Evolutionary conservation across 2,113 vertebrate species (phyloP).

Genomic region (Chrysochloris asiatica): DNA sequence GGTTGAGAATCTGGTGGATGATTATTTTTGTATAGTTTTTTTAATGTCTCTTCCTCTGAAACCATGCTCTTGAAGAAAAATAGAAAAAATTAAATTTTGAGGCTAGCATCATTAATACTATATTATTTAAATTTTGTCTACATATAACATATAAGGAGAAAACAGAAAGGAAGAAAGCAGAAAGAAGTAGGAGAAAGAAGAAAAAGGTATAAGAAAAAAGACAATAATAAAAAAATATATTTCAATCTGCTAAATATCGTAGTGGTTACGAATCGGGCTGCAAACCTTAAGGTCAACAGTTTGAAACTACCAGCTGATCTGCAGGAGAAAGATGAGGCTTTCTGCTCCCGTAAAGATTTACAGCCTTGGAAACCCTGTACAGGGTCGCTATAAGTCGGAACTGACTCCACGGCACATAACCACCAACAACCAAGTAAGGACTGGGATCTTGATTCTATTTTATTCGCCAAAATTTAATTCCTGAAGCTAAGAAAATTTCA

Average conservation of each 20-base stretch:
- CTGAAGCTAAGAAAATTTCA: not conserved
- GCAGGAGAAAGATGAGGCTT: no score
- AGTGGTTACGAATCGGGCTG: no score
- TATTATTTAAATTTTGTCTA: conserved; percentile 2
- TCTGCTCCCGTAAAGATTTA: no score
- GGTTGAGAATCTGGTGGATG: conserved; percentile 73
- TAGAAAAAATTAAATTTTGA: conserved; percentile 32
- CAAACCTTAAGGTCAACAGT: no score
- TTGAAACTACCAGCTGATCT: no score
- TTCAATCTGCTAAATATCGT: conserved; percentile 9
- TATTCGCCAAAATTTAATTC: not conserved
- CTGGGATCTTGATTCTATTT: conserved; percentile 27
- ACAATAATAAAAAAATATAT: not conserved
- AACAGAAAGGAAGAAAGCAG: not conserved
- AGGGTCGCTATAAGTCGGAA: no score
- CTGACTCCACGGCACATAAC: no score
- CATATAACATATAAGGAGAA: not conserved
- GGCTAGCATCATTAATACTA: conserved; percentile 12
- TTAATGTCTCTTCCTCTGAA: conserved; percentile 83
- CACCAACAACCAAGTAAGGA: not conserved
- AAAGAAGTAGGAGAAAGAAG: not conserved
- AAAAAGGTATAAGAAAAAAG: not conserved
- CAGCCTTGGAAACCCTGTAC: no score
- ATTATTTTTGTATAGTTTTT: conserved; percentile 73
- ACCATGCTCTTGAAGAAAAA: conserved; percentile 84